phyloP scores from a whole-genome alignment of 2,888 invertebrate species.

The Heteromyza rotundicornis region DNA sequence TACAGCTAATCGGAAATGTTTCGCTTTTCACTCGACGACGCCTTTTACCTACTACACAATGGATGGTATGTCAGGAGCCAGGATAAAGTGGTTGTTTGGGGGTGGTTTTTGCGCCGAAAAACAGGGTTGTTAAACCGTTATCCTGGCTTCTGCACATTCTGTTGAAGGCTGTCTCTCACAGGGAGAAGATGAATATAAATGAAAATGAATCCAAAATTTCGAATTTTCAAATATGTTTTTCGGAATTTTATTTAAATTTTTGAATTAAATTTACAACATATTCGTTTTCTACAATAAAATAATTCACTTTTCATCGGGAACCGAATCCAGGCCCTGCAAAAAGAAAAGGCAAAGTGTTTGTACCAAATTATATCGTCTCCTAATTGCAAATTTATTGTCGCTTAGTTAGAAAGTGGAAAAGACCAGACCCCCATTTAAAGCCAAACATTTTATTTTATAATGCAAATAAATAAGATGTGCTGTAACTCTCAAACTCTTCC shows the following conservation, averaged over 20 bases:
- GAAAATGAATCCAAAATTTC: neutral
- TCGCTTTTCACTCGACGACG: slow-evolving; percentile 43
- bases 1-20: slow-evolving; percentile 9
- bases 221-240: slow-evolving; percentile 28
- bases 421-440: too few relatives aligned
- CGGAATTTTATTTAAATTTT: slow-evolving; percentile 44
- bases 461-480: too few relatives aligned
- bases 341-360: slow-evolving; percentile 38
- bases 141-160: too few relatives aligned
- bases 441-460: too few relatives aligned
- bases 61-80: slow-evolving; percentile 13
- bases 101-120: slow-evolving; percentile 43
- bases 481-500: too few relatives aligned
- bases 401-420: too few relatives aligned
- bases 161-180: too few relatives aligned
- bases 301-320: slow-evolving; percentile 64
- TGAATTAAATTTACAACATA: slow-evolving; percentile 43
- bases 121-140: slow-evolving; percentile 43
- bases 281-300: slow-evolving; percentile 38
- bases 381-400: too few relatives aligned
- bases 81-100: slow-evolving; percentile 34
- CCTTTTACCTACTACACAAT: slow-evolving; percentile 45
- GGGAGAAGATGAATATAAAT: too few relatives aligned
- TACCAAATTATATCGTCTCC: too few relatives aligned
- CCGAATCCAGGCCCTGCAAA: slow-evolving; percentile 68